Percentiles rank a stretch among this genome's conserved stretches.
phyloP scores from a whole-genome alignment of 2,113 vertebrate species.

The Cyphomyrus discorhynchus region DNA sequence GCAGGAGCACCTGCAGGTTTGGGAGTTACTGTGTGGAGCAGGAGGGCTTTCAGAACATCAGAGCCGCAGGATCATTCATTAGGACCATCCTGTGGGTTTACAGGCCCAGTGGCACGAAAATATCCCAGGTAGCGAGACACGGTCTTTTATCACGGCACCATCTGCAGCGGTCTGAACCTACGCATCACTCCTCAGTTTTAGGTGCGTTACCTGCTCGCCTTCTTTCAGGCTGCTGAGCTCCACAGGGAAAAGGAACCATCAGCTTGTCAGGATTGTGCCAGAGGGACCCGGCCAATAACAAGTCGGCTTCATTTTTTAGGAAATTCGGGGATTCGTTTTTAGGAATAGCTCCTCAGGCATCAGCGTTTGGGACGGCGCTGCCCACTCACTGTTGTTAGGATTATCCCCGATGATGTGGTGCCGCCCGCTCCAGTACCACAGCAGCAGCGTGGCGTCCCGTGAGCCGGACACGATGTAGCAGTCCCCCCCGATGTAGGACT shows the following conservation, averaged over 20 bases:
- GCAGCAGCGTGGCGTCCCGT: conserved; percentile 85
- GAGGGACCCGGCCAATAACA: neutral
- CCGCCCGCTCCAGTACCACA: conserved; percentile 97
- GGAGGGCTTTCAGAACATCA: neutral
- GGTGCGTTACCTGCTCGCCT: neutral
- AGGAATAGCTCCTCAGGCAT: neutral
- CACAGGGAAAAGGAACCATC: neutral
- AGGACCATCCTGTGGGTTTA: neutral
- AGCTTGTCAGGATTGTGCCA: neutral
- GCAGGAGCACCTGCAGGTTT: neutral
- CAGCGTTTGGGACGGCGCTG: neutral
- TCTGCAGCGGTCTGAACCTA: neutral
- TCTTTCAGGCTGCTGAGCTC: neutral
- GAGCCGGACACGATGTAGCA: conserved; percentile 98
- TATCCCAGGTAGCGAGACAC: neutral
- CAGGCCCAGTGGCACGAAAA: neutral
- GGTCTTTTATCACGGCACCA: neutral
- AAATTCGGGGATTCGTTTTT: neutral
- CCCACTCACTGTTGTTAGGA: conserved; percentile 88
- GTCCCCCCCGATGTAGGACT: conserved; percentile 95
- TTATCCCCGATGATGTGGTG: conserved; percentile 98
- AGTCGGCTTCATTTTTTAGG: neutral
- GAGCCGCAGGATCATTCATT: neutral
- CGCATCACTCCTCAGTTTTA: neutral
- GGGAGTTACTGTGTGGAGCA: neutral